Conservation (phyloP, 2,113 vertebrate species). For the Pogona vitticeps region DNA sequence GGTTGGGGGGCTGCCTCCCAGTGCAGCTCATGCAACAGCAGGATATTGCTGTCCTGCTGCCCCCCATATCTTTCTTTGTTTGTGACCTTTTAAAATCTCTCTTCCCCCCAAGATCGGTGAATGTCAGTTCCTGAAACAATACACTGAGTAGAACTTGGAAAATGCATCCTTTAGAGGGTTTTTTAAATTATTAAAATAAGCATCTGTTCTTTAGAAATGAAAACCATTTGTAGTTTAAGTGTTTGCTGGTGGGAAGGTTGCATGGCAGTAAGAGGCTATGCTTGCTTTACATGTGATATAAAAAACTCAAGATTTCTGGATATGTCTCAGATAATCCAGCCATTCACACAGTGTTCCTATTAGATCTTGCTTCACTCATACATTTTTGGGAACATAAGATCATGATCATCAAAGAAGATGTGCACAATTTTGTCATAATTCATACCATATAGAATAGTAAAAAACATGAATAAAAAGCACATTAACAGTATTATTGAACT, state of each 20-base stretch:
- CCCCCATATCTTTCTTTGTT: conserved; percentile 53
- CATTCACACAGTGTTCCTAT: background rate
- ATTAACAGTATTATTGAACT: too few relatives aligned
- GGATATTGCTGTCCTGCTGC: conserved; percentile 42
- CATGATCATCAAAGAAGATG: background rate
- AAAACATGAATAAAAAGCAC: too few relatives aligned
- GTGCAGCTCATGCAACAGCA: conserved; percentile 49
- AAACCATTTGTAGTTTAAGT: background rate
- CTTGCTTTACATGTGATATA: background rate
- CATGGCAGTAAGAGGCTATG: background rate
- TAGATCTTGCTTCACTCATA: background rate
- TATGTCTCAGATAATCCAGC: background rate
- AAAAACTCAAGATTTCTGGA: background rate
- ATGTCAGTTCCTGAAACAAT: conserved; percentile 10
- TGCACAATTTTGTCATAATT: background rate
- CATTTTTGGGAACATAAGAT: background rate
- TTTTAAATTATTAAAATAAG: conserved; percentile 38
- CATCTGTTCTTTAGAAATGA: conserved; percentile 8
- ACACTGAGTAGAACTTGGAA: background rate
- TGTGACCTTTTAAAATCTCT: conserved; percentile 72
- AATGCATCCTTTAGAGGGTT: conserved; percentile 1
- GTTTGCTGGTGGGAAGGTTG: background rate
- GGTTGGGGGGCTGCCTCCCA: conserved; percentile 63
- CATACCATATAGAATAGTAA: too few relatives aligned
- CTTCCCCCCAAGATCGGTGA: conserved; percentile 8